Evolutionary conservation across 1,140 invertebrate species (phyloP).

Genomic region (Papilio dardanus): DNA sequence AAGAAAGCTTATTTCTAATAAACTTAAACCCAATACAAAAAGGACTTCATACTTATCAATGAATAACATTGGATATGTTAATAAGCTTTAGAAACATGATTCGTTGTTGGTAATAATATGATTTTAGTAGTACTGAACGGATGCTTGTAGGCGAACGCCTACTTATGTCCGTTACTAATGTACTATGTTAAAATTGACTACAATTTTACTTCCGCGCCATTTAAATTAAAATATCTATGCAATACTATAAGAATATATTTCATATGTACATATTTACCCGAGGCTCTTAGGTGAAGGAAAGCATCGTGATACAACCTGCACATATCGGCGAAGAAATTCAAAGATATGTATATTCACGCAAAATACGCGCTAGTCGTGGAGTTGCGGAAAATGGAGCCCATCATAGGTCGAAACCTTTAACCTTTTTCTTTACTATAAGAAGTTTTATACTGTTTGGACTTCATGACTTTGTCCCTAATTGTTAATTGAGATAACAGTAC

Average conservation of each 20-base stretch:
- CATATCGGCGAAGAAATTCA: too few relatives aligned
- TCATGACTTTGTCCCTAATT: conserved; percentile 3
- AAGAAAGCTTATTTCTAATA: not conserved
- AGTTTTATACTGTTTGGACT: too few relatives aligned
- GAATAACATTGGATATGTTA: conserved; percentile 10
- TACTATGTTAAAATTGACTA: conserved; percentile 10
- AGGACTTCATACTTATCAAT: not conserved
- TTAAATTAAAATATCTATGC: not conserved
- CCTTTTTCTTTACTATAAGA: too few relatives aligned
- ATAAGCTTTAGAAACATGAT: conserved; percentile 3
- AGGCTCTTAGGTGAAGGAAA: too few relatives aligned
- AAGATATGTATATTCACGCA: too few relatives aligned
- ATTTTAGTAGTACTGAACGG: conserved; percentile 29
- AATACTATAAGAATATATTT: too few relatives aligned
- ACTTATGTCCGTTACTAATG: conserved; percentile 32
- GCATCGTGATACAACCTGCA: too few relatives aligned
- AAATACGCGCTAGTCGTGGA: too few relatives aligned
- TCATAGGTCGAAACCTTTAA: too few relatives aligned
- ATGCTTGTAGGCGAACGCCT: conserved; percentile 37
- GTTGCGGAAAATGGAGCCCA: too few relatives aligned
- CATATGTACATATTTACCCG: too few relatives aligned
- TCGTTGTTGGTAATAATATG: conserved; percentile 8
- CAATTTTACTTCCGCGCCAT: conserved; percentile 2
- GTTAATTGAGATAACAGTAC: not conserved
- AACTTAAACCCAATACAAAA: not conserved